phyloP scores from a whole-genome alignment of 2,888 invertebrate genomes.

The Pogonocherus hispidulus region DNA sequence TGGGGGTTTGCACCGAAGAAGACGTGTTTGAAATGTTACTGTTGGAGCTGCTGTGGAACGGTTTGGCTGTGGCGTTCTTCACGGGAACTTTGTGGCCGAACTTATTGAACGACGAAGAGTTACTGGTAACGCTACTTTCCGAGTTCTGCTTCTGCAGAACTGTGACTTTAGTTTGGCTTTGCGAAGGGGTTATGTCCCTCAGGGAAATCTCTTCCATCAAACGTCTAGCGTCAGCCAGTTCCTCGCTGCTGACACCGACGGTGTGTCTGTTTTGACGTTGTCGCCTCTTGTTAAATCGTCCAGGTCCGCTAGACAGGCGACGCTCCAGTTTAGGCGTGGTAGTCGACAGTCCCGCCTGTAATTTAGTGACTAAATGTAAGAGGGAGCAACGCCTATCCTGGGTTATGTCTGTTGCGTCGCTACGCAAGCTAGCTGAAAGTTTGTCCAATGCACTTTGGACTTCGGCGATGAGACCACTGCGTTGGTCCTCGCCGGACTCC shows the following conservation, averaged over 20 bases:
- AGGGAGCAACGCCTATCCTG: constrained; percentile 85
- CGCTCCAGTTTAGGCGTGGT: constrained; percentile 65
- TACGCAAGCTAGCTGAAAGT: constrained; percentile 65
- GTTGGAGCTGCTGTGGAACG: constrained; percentile 61
- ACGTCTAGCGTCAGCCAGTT: constrained; percentile 83
- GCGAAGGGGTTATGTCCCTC: constrained; percentile 60
- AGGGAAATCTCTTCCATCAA: constrained; percentile 78
- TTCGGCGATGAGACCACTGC: constrained; percentile 72
- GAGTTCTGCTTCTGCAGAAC: constrained; percentile 69
- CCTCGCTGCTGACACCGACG: constrained; percentile 86
- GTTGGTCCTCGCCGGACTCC: constrained; percentile 79
- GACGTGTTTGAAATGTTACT: constrained; percentile 60
- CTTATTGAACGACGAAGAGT: constrained; percentile 52
- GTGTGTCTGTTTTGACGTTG: constrained; percentile 82
- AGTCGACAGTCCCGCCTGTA: constrained; percentile 71
- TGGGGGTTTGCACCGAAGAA: constrained; percentile 65
- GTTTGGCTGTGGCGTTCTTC: constrained; percentile 67
- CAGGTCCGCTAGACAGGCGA: constrained; percentile 65
- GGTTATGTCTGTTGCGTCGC: constrained; percentile 66
- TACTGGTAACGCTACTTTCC: constrained; percentile 65
- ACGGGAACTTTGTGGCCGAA: constrained; percentile 55
- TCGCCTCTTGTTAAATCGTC: constrained; percentile 71
- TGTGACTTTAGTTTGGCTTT: constrained; percentile 47
- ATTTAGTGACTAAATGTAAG: constrained; percentile 80
- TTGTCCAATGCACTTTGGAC: constrained; percentile 67